A percentile compares a stretch with the other conserved stretches of the same genome.
These are phyloP conservation scores for Peribatodes rhomboidaria DNA, from an alignment of 2,888 invertebrate species.

Conservation along the genomic window DNA sequence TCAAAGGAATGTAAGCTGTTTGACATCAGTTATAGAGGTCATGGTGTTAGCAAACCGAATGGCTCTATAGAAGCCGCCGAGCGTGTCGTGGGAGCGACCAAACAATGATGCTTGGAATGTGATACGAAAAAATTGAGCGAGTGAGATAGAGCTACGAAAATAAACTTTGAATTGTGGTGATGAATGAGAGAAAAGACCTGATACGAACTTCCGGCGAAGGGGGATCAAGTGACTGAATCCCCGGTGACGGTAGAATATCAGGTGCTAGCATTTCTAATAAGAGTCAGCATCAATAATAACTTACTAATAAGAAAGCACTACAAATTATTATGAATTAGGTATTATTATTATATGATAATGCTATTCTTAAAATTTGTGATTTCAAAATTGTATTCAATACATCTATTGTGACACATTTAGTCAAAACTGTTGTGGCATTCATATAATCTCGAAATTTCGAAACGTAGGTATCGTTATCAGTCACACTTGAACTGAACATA, in stretches of 20 bases:
- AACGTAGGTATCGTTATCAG: slow-evolving; percentile 3
- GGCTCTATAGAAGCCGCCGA: slow-evolving; percentile 56
- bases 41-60: slow-evolving; percentile 45
- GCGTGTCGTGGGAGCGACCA: slow-evolving; percentile 76
- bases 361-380: not conserved
- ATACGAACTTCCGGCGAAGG: slow-evolving; percentile 65
- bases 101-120: slow-evolving; percentile 80
- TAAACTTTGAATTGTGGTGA: slow-evolving; percentile 24
- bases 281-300: not conserved
- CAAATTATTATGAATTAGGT: too few relatives aligned
- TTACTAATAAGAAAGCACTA: slow-evolving; percentile 5
- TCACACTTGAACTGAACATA: slow-evolving; percentile 4
- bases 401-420: not conserved
- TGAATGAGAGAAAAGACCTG: slow-evolving; percentile 53
- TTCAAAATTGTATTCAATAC: too few relatives aligned
- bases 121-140: slow-evolving; percentile 67
- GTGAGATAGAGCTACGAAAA: slow-evolving; percentile 49
- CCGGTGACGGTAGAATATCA: slow-evolving; percentile 23
- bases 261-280: slow-evolving; percentile 29
- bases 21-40: slow-evolving; percentile 52
- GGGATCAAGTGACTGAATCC: slow-evolving; percentile 50
- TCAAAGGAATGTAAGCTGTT: slow-evolving; percentile 47
- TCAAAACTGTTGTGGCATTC: not conserved
- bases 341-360: not conserved
- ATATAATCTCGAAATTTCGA: slow-evolving; percentile 4